Evolutionary conservation across 1,140 invertebrate genomes (phyloP), one percentile per base, ranked within the genome.

Genomic region (Penaeus vannamei): DNA sequence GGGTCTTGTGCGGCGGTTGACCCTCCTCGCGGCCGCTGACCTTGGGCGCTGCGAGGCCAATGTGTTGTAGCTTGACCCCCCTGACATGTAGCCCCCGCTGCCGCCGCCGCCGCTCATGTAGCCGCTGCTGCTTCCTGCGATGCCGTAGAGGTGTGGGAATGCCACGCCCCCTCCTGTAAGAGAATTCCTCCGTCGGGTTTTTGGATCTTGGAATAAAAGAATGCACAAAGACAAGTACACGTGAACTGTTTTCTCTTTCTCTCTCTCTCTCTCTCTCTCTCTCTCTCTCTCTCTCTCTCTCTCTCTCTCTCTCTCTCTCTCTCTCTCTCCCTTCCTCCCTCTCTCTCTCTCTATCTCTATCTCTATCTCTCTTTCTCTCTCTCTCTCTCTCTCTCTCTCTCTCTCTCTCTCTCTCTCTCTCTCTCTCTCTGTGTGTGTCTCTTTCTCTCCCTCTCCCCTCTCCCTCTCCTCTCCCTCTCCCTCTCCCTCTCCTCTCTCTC

Each of bases 61-160:
- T 10, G 95, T 95, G 77, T 94, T 95, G 85, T 94, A 94, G 0
- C 94, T 94, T 12, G 94, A 94, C 93, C 94, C 92, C 92, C 92
- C 92, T 92, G 94, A 93, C 91, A 92, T 46, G 92, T 86, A 91
- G 4, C 90, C 90, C 19, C 72, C 62, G 20, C 76, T 64, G 90
- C 62, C 83, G 19, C 85, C 61, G 32, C 60, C 59, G 59, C 82
- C 84, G 20, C 60, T 62, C 22, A 20, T 20, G 72, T 84, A 89
- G n/a, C 87, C 87, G 61, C 66, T 85, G 72, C 81, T 89, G 87
- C 83, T 84, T 53, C 81, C 82, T 12, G 77, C 53, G 5, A 60
- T 83, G 19, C 87, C 87, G 32, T 89, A 89, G 10, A 89, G 72
- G 53, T 89, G 87, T 20, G 87, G 87, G 26, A 89, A 89, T 19